Percentiles rank a stretch among this genome's conserved stretches.
Conservation (phyloP, 2,797 vertebrate species). For the Tenualosa ilisha region DNA sequence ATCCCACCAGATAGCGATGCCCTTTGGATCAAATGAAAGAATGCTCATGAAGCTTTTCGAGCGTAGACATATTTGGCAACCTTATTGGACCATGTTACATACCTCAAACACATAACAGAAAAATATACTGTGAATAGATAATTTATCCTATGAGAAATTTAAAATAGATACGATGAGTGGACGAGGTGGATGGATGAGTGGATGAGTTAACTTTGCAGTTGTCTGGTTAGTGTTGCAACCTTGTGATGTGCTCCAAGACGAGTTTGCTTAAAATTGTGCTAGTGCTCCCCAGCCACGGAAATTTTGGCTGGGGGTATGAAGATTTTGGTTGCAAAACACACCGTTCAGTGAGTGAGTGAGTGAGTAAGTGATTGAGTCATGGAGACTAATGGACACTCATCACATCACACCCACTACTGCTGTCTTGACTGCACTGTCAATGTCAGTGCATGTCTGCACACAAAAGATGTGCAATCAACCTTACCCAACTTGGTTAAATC, state of each 20-base stretch:
- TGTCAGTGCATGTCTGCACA: slow-evolving; percentile 5
- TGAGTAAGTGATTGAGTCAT: no score
- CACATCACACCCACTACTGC: background rate
- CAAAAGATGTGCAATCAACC: background rate
- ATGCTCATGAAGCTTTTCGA: background rate
- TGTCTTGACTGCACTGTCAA: background rate
- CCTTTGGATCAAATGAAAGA: background rate
- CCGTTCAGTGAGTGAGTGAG: background rate
- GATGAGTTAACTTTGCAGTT: background rate
- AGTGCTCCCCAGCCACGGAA: background rate
- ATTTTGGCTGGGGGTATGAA: background rate
- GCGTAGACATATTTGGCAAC: background rate
- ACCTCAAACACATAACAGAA: background rate
- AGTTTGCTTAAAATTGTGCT: background rate
- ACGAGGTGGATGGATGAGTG: no score
- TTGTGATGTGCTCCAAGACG: background rate
- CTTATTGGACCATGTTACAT: background rate
- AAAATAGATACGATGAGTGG: no score
- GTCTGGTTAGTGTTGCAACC: background rate
- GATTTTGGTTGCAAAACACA: background rate
- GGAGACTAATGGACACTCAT: background rate
- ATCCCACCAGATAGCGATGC: background rate
- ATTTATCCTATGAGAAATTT: no score
- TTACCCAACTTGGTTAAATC: background rate
- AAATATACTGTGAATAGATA: background rate